Percentiles rank a stretch among this genome's conserved stretches.
phyloP scores from a whole-genome alignment of 2,113 vertebrate genomes.

The Odobenus rosmarus region DNA sequence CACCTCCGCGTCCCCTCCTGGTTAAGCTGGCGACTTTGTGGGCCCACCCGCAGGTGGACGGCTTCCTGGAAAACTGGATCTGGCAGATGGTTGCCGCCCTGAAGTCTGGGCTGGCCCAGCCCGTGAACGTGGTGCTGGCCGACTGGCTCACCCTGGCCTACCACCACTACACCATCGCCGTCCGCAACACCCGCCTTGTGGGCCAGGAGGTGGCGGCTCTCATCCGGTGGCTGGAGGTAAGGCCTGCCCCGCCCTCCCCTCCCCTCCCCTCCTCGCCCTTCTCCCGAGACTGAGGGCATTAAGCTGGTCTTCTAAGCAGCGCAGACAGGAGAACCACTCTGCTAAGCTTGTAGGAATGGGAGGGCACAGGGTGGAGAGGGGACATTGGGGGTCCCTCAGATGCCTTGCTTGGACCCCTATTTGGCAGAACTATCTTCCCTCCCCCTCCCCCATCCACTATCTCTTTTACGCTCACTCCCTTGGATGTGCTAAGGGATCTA shows the following conservation, averaged over 20 bases:
- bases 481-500: neutral
- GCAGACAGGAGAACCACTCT: neutral
- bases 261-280: too few species aligned
- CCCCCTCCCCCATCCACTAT: neutral
- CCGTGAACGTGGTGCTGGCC: conserved; percentile 90
- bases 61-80: conserved; percentile 92
- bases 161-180: conserved; percentile 91
- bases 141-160: conserved; percentile 93
- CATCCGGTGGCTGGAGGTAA: conserved; percentile 93
- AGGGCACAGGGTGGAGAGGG: neutral
- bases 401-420: neutral
- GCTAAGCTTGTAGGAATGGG: neutral
- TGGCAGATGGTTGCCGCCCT: conserved; percentile 88
- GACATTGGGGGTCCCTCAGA: neutral
- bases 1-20: neutral
- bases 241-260: neutral
- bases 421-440: neutral
- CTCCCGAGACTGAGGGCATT: neutral
- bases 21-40: neutral
- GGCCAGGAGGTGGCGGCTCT: conserved; percentile 93
- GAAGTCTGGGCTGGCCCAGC: conserved; percentile 82
- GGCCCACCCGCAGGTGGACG: conserved; percentile 87
- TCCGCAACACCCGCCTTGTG: conserved; percentile 88
- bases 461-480: neutral
- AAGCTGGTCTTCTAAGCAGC: neutral